A percentile compares a stretch with the other conserved stretches of the same genome.
Conservation (phyloP, 2,113 vertebrate species). For the Hirundichthys speculiger region DNA sequence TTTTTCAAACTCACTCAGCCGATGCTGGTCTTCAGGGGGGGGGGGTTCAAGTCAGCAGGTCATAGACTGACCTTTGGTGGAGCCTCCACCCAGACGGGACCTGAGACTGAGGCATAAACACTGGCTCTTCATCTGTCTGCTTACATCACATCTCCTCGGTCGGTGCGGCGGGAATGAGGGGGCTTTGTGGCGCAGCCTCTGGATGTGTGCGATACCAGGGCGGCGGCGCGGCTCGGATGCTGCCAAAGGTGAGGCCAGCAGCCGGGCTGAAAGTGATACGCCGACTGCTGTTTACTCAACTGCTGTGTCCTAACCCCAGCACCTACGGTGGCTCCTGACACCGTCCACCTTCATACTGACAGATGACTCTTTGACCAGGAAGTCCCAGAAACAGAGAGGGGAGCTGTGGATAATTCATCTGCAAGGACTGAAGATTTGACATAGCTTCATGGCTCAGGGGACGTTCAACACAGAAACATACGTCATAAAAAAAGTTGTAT, state of each 20-base stretch:
- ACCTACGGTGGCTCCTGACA: conserved; percentile 73
- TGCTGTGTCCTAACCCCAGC: conserved; percentile 78
- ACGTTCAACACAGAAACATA: not conserved
- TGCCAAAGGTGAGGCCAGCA: conserved; percentile 64
- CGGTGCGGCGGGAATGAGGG: not conserved
- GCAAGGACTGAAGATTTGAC: not conserved
- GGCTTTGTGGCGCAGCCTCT: not conserved
- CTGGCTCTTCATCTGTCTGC: conserved; percentile 5
- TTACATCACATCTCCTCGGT: conserved; percentile 2
- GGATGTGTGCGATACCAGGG: conserved; percentile 62
- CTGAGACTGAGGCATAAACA: conserved; percentile 40
- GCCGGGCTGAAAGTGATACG: conserved; percentile 76
- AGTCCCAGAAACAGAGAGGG: conserved; percentile 49
- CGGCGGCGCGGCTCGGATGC: conserved; percentile 36
- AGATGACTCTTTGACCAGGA: conserved; percentile 82
- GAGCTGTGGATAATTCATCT: conserved; percentile 60
- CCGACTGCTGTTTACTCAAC: conserved; percentile 81
- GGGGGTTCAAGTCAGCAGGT: conserved; percentile 5
- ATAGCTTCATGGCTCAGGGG: not conserved
- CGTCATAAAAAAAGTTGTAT: not conserved
- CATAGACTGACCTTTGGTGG: conserved; percentile 12
- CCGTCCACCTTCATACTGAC: conserved; percentile 84
- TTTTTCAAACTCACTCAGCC: too few species aligned
- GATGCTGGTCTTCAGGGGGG: too few species aligned
- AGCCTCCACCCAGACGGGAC: conserved; percentile 39